These are phyloP conservation scores for Lepus timidus DNA, from an alignment of 2,113 vertebrate genomes.

Conservation along the genomic window DNA sequence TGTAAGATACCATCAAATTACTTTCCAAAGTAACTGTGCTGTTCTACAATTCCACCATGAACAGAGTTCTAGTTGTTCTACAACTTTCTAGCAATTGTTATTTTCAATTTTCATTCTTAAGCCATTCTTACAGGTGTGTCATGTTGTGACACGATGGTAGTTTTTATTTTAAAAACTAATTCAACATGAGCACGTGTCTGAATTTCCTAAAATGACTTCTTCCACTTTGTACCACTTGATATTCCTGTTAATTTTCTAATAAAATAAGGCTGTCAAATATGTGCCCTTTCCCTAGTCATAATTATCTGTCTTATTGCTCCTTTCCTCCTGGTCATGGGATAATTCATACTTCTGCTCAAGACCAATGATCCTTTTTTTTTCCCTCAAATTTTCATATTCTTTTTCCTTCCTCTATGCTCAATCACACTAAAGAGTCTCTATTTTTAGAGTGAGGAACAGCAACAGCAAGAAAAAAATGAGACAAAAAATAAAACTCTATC, in stretches of 20 bases:
- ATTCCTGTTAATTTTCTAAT: slow-evolving; percentile 23
- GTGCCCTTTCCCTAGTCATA: not conserved
- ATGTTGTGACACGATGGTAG: not conserved
- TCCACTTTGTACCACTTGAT: not conserved
- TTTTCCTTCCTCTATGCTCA: not conserved
- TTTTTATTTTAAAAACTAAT: not conserved
- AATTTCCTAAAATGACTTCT: not conserved
- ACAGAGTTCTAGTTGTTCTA: not conserved
- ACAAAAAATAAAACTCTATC: not conserved
- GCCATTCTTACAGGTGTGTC: not conserved
- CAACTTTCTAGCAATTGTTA: not conserved
- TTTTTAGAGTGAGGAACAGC: not conserved
- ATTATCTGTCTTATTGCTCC: not conserved
- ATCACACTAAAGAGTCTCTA: not conserved
- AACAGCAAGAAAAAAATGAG: not conserved
- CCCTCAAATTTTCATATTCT: not conserved
- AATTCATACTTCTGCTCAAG: not conserved
- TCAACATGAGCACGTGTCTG: not conserved
- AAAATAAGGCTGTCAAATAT: not conserved
- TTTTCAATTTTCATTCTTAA: not conserved
- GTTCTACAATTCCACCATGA: not conserved
- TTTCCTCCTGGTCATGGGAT: not conserved
- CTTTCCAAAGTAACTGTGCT: not conserved
- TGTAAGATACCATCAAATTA: not conserved
- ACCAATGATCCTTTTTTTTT: not conserved